Conservation (phyloP, 2,888 invertebrate species). For the Diaprepes abbreviatus region DNA sequence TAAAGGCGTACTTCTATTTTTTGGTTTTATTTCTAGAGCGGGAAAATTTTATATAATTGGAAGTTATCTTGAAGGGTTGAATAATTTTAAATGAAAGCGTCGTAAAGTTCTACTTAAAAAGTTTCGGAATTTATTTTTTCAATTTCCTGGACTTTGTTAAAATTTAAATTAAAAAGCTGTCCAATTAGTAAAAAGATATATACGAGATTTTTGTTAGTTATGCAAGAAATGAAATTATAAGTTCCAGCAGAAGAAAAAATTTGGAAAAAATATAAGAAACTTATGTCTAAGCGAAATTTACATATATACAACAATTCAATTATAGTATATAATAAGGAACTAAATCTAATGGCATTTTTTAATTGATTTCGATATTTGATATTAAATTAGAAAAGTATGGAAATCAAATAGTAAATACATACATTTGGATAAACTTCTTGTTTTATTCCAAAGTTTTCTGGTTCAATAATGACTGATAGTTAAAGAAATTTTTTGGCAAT, state of each 20-base stretch:
- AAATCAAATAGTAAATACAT: no score
- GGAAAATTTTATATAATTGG: slow-evolving; percentile 43
- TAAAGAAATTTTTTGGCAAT: no score
- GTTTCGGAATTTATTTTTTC: slow-evolving; percentile 13
- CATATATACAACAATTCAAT: no score
- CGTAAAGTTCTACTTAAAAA: slow-evolving; percentile 30
- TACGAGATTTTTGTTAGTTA: background rate
- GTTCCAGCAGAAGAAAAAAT: background rate
- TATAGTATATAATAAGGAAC: no score
- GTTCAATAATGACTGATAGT: no score
- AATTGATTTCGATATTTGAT: no score
- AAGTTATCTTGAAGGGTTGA: slow-evolving; percentile 44
- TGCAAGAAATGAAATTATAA: background rate
- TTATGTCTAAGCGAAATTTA: no score
- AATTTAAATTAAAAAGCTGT: background rate
- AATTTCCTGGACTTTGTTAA: background rate
- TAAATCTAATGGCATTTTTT: no score
- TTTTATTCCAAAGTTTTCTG: no score
- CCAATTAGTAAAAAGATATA: slow-evolving; percentile 3
- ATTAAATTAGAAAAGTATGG: no score
- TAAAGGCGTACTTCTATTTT: slow-evolving; percentile 25
- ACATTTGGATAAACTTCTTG: no score
- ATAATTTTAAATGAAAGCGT: slow-evolving; percentile 35
- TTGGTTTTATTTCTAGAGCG: slow-evolving; percentile 30
- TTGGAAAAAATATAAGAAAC: no score